A percentile compares a stretch with the other conserved stretches of the same genome.
Conservation (phyloP, 2,113 vertebrate genomes). For the Anas platyrhynchos region DNA sequence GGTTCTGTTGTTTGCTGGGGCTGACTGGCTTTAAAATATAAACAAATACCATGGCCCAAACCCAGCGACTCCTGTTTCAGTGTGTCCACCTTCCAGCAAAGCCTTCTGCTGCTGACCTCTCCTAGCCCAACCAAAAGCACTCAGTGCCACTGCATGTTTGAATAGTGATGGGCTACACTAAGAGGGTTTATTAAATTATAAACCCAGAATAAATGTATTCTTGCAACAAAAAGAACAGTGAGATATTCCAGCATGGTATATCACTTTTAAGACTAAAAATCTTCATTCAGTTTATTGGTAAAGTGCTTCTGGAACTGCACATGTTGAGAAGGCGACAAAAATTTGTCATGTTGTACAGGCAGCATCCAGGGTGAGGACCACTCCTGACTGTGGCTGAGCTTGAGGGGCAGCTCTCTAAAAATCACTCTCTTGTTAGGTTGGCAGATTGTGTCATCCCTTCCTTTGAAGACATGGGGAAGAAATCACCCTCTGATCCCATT, state of each 20-base stretch:
- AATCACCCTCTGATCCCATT: neutral
- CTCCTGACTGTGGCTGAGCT: neutral
- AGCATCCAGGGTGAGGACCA: neutral
- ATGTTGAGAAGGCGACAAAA: neutral
- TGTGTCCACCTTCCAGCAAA: neutral
- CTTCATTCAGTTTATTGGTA: neutral
- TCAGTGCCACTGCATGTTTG: neutral
- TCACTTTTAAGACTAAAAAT: neutral
- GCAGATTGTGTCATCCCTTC: neutral
- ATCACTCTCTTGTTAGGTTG: neutral
- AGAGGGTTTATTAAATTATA: neutral
- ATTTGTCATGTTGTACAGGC: rapidly evolving
- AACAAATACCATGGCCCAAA: neutral
- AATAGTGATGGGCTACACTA: neutral
- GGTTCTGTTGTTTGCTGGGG: neutral
- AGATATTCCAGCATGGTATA: neutral
- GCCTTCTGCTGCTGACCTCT: neutral
- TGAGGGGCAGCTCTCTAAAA: neutral
- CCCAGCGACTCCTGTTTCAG: neutral
- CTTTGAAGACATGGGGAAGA: neutral
- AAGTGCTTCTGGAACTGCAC: neutral
- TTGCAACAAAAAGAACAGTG: neutral
- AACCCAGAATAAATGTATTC: neutral
- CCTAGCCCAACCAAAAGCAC: neutral
- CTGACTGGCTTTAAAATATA: neutral